These are phyloP conservation scores for Phyllostomus discolor DNA, from an alignment of 2,113 vertebrate genomes.

Conservation along the genomic window DNA sequence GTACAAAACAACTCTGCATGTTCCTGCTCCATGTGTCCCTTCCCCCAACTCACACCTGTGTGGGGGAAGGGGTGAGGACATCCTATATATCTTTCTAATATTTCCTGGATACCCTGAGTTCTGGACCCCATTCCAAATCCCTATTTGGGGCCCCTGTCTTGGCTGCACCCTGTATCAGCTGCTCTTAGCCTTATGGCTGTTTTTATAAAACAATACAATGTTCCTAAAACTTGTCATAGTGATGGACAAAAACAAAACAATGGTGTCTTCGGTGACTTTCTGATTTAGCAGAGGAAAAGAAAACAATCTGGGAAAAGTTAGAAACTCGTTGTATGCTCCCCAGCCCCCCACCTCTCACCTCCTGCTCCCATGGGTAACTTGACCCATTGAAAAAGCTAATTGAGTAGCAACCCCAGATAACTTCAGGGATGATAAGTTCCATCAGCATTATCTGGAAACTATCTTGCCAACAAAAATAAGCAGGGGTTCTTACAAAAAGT, in stretches of 20 bases:
- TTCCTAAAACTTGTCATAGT: background rate
- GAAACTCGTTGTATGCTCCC: background rate
- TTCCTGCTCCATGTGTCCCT: too few species aligned
- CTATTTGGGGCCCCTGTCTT: too few species aligned
- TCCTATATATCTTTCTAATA: too few species aligned
- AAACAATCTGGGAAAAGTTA: conserved; percentile 59
- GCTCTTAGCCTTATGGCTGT: background rate
- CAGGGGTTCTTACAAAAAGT: conserved; percentile 6
- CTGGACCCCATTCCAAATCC: too few species aligned
- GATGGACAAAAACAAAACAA: conserved; percentile 7
- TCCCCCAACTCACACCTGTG: too few species aligned
- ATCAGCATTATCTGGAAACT: conserved; percentile 49
- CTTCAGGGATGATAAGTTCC: conserved; percentile 32
- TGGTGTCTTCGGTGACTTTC: background rate
- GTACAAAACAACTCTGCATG: too few species aligned
- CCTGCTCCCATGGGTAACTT: background rate
- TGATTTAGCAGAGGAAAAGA: conserved; percentile 40
- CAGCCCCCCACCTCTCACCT: too few species aligned
- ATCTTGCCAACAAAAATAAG: conserved; percentile 63
- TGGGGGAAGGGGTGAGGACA: too few species aligned
- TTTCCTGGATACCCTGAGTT: too few species aligned
- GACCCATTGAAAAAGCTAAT: conserved; percentile 31
- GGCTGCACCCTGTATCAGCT: too few species aligned
- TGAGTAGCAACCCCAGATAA: conserved; percentile 8
- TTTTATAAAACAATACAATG: background rate